Evolutionary conservation across 2,797 vertebrate species (phyloP).

Genomic region (Salmo trutta): DNA sequence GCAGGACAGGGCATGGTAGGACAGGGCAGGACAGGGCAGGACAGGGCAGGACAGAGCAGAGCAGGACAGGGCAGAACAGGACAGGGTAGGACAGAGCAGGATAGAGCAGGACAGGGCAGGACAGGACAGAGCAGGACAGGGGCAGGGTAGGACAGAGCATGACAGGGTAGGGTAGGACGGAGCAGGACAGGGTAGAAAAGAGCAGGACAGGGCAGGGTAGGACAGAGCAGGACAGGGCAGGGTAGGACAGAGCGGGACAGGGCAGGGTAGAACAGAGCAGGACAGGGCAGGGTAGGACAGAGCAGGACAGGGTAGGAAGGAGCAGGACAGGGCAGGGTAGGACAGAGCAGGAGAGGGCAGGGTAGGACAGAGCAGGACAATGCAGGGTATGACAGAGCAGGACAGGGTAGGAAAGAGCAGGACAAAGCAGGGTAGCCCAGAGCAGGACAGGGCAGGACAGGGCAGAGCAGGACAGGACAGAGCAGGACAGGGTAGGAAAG

Average conservation of each 20-base stretch:
- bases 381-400: background rate
- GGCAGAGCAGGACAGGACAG: no score
- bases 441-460: no score
- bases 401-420: background rate
- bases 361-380: background rate
- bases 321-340: slow-evolving; percentile 28
- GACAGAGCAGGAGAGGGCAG: slow-evolving; percentile 9
- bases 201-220: accelerated
- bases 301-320: accelerated
- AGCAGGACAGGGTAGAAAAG: no score
- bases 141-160: no score
- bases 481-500: background rate
- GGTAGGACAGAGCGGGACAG: background rate
- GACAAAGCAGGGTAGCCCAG: no score
- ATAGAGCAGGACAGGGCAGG: slow-evolving; percentile 2
- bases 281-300: accelerated
- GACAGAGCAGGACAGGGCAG: slow-evolving; percentile 34
- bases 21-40: slow-evolving; percentile 2
- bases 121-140: no score
- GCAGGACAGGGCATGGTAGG: slow-evolving; percentile 33
- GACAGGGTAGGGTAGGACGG: no score
- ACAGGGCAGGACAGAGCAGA: background rate
- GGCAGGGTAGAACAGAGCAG: background rate
- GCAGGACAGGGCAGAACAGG: background rate
- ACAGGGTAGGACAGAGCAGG: slow-evolving; percentile 1